These are phyloP conservation scores for Baccha elongata DNA, from an alignment of 2,888 invertebrate genomes.

Conservation along the genomic window DNA sequence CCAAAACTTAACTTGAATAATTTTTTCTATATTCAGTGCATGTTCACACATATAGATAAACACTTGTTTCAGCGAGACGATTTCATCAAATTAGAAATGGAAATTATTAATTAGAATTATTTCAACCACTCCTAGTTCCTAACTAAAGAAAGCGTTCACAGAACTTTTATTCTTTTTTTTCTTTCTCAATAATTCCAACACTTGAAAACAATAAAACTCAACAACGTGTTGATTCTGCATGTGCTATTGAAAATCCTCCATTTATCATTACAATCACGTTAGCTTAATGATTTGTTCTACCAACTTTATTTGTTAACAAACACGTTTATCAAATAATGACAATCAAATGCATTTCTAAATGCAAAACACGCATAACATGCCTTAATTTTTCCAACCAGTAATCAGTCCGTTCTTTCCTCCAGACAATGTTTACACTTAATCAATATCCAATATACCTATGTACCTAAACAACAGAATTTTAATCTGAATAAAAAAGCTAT, in stretches of 20 bases:
- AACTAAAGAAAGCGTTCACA: too few relatives aligned
- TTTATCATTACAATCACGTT: conserved; percentile 45
- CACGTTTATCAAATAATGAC: conserved; percentile 25
- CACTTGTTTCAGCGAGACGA: too few relatives aligned
- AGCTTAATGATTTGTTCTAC: conserved; percentile 32
- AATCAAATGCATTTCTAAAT: conserved; percentile 39
- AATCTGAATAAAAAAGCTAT: conserved; percentile 15
- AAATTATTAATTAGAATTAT: too few relatives aligned
- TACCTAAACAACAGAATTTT: not conserved
- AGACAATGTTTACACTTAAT: not conserved
- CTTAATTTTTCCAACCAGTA: not conserved
- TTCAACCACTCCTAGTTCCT: too few relatives aligned
- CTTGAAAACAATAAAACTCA: not conserved
- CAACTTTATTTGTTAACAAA: conserved; percentile 34
- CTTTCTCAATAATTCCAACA: too few relatives aligned
- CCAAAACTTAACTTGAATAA: too few relatives aligned
- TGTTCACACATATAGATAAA: too few relatives aligned
- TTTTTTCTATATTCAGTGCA: too few relatives aligned
- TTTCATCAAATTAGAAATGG: too few relatives aligned
- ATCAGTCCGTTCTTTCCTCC: not conserved
- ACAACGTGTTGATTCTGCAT: conserved; percentile 24
- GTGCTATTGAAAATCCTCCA: not conserved
- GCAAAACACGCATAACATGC: conserved; percentile 21
- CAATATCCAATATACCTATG: not conserved
- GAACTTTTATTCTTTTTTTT: too few relatives aligned